Evolutionary conservation across 2,797 vertebrate species (phyloP).

Genomic region (Parauchenoglanis punctatus): DNA sequence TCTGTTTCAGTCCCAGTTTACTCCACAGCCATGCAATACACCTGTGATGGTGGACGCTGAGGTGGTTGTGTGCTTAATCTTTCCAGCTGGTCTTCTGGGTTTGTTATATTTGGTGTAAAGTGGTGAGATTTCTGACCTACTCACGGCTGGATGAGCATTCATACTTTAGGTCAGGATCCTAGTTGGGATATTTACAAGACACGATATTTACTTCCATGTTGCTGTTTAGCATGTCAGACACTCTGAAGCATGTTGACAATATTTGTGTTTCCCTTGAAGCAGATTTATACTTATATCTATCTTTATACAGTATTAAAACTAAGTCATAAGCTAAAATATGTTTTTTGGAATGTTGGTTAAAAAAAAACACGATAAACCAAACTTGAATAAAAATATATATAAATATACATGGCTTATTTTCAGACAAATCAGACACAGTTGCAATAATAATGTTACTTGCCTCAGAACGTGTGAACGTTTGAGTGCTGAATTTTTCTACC

Average conservation of each 20-base stretch:
- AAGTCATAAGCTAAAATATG: slow-evolving; percentile 48
- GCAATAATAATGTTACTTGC: slow-evolving; percentile 67
- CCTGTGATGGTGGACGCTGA: slow-evolving; percentile 1
- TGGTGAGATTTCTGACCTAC: slow-evolving; percentile 7
- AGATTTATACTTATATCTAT: slow-evolving; percentile 41
- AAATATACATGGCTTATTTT: slow-evolving; percentile 45
- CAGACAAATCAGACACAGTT: slow-evolving; percentile 65
- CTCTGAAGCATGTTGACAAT: slow-evolving; percentile 31
- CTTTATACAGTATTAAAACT: slow-evolving; percentile 46
- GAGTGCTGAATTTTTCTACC: slow-evolving; percentile 47
- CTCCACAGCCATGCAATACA: slow-evolving; percentile 13
- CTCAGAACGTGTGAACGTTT: slow-evolving; percentile 49
- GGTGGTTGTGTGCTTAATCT: neutral
- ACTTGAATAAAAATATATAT: slow-evolving; percentile 48
- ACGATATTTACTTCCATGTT: slow-evolving; percentile 35
- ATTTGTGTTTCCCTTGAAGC: slow-evolving; percentile 28
- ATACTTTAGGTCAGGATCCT: slow-evolving; percentile 10
- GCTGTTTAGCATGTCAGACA: slow-evolving; percentile 26
- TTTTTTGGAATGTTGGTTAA: slow-evolving; percentile 41
- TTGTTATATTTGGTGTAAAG: slow-evolving; percentile 5
- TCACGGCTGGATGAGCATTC: neutral
- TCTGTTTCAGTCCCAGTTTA: slow-evolving; percentile 1
- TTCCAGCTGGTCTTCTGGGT: slow-evolving; percentile 19
- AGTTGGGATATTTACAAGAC: slow-evolving; percentile 25
- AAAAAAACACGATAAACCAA: slow-evolving; percentile 40